Evolutionary conservation across 2,797 vertebrate species (phyloP).

Genomic region (Typhlichthys eigenmanni): DNA sequence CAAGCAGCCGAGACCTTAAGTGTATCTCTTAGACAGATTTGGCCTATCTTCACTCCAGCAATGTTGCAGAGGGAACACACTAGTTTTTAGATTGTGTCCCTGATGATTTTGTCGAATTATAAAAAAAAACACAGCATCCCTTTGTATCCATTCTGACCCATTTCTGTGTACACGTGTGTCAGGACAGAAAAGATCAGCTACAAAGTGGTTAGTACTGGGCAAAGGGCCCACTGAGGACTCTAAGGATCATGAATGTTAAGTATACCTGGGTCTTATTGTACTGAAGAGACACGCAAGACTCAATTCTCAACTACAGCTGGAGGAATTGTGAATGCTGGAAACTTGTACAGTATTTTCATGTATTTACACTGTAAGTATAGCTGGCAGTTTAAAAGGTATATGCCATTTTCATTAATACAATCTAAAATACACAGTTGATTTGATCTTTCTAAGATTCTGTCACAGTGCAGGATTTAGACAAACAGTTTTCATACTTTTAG

Average conservation of each 20-base stretch:
- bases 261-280: slow-evolving; percentile 55
- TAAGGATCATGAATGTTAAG: slow-evolving; percentile 54
- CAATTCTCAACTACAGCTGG: slow-evolving; percentile 54
- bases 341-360: slow-evolving; percentile 7
- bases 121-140: slow-evolving; percentile 50
- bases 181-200: slow-evolving; percentile 56
- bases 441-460: no score
- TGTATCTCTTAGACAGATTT: slow-evolving; percentile 34
- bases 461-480: no score
- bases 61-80: slow-evolving; percentile 55
- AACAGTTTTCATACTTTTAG: no score
- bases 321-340: slow-evolving; percentile 44
- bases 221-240: slow-evolving; percentile 49
- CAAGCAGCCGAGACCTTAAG: slow-evolving; percentile 24
- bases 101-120: slow-evolving; percentile 37
- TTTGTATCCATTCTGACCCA: slow-evolving; percentile 57
- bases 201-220: slow-evolving; percentile 59
- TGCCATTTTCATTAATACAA: neutral
- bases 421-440: no score
- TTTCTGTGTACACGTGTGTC: slow-evolving; percentile 50
- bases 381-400: no score
- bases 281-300: slow-evolving; percentile 42
- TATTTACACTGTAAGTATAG: no score
- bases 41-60: slow-evolving; percentile 31
- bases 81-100: slow-evolving; percentile 51